These are phyloP conservation scores for Meteorus colon DNA, from an alignment of 2,888 invertebrate genomes.

Conservation along the genomic window DNA sequence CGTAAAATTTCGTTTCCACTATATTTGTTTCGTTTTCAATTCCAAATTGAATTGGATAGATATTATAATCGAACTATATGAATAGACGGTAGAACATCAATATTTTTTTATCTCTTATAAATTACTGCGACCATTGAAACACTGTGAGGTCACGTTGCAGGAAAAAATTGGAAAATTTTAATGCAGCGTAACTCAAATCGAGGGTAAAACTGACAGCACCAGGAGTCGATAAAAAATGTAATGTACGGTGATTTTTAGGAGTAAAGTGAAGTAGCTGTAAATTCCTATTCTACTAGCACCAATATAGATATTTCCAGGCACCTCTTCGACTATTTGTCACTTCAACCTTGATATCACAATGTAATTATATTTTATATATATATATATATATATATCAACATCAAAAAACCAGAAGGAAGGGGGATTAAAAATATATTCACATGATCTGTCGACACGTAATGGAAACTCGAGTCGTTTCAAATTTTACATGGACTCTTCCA, in stretches of 20 bases:
- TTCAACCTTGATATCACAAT: not conserved
- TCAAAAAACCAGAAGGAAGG: not conserved
- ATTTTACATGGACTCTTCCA: slow-evolving; percentile 33
- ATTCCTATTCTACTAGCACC: slow-evolving; percentile 60
- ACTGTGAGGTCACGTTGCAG: not conserved
- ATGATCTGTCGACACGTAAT: not conserved
- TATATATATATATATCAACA: not conserved
- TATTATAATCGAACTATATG: not conserved
- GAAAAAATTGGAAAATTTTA: slow-evolving; percentile 6
- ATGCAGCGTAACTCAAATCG: not conserved
- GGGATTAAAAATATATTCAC: not conserved
- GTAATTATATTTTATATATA: not conserved
- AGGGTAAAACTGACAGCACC: slow-evolving; percentile 27
- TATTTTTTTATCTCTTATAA: not conserved
- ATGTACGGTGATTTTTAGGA: slow-evolving; percentile 60
- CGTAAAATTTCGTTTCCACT: slow-evolving; percentile 16
- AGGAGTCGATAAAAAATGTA: slow-evolving; percentile 61
- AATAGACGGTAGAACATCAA: not conserved
- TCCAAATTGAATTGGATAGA: not conserved
- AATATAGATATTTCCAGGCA: slow-evolving; percentile 62
- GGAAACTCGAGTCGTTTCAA: not conserved
- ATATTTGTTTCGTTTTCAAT: slow-evolving; percentile 12
- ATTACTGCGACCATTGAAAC: not conserved
- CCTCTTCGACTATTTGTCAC: slow-evolving; percentile 30
- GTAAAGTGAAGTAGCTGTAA: slow-evolving; percentile 61